Evolutionary conservation across 2,113 vertebrate genomes (phyloP).

Genomic region (Prionailurus bengalensis): DNA sequence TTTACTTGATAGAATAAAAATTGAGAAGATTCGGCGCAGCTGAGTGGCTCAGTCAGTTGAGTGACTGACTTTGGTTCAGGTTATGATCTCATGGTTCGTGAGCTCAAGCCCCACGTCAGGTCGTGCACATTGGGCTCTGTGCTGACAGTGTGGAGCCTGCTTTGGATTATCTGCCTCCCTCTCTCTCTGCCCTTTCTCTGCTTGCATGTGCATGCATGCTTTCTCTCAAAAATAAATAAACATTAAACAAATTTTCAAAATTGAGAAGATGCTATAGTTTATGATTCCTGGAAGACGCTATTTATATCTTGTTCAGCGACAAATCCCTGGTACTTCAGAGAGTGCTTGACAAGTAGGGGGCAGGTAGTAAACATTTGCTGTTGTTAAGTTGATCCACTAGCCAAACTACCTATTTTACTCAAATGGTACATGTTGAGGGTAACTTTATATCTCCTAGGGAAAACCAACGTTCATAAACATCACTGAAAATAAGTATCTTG

Average conservation of each 20-base stretch:
- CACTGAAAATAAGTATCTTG: neutral
- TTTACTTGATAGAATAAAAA: slow-evolving; percentile 17
- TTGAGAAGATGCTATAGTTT: neutral
- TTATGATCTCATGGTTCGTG: too few relatives aligned
- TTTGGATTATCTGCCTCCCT: too few relatives aligned
- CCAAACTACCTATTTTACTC: neutral
- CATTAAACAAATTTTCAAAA: too few relatives aligned
- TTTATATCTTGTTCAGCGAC: neutral
- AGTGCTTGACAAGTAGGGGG: neutral
- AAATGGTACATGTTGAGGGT: neutral
- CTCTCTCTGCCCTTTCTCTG: too few relatives aligned
- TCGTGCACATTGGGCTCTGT: too few relatives aligned
- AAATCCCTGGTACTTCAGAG: neutral
- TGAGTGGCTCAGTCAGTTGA: too few relatives aligned
- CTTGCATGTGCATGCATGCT: too few relatives aligned
- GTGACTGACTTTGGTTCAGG: too few relatives aligned
- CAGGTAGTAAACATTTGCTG: neutral
- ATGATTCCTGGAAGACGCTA: neutral
- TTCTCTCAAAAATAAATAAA: too few relatives aligned
- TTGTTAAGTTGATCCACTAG: neutral
- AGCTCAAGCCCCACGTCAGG: too few relatives aligned
- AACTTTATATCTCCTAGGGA: neutral
- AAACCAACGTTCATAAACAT: neutral
- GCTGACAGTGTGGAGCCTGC: too few relatives aligned
- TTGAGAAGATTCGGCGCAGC: neutral